Evolutionary conservation across 2,113 vertebrate species (phyloP).

Genomic region (Zosterops pallidus): DNA sequence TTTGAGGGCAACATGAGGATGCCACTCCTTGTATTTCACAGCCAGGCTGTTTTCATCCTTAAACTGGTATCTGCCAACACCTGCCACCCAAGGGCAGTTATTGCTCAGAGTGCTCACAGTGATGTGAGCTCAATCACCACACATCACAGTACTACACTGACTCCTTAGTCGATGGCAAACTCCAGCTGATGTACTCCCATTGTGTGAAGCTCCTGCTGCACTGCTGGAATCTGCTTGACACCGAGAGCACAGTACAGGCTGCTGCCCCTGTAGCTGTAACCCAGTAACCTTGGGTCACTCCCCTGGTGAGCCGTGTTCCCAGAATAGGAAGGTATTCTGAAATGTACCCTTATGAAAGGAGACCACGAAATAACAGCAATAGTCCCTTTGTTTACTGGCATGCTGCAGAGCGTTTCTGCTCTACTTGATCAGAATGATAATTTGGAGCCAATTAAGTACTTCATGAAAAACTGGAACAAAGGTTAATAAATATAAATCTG

Average conservation of each 20-base stretch:
- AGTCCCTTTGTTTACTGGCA: constrained; percentile 1
- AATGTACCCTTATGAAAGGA: not conserved
- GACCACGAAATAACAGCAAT: not conserved
- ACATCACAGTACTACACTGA: not conserved
- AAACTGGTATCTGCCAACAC: not conserved
- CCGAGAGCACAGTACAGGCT: fast-evolving
- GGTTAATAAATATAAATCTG: not conserved
- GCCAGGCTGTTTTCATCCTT: not conserved
- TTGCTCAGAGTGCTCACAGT: not conserved
- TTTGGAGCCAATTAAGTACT: constrained; percentile 11
- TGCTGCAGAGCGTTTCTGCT: not conserved
- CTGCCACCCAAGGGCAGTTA: not conserved
- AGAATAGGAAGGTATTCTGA: not conserved
- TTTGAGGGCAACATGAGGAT: not conserved
- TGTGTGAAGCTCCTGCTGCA: not conserved
- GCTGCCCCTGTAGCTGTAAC: not conserved
- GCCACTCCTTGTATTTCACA: not conserved
- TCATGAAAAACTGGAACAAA: constrained; percentile 9
- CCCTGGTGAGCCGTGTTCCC: fast-evolving
- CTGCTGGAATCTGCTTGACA: not conserved
- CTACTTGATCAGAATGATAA: constrained; percentile 8
- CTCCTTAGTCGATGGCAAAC: not conserved
- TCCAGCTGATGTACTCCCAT: not conserved
- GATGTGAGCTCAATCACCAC: not conserved
- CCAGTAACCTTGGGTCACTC: not conserved